A percentile compares a stretch with the other conserved stretches of the same genome.
Evolutionary conservation across 2,888 invertebrate genomes (phyloP).

Genomic region (Hesperia comma): DNA sequence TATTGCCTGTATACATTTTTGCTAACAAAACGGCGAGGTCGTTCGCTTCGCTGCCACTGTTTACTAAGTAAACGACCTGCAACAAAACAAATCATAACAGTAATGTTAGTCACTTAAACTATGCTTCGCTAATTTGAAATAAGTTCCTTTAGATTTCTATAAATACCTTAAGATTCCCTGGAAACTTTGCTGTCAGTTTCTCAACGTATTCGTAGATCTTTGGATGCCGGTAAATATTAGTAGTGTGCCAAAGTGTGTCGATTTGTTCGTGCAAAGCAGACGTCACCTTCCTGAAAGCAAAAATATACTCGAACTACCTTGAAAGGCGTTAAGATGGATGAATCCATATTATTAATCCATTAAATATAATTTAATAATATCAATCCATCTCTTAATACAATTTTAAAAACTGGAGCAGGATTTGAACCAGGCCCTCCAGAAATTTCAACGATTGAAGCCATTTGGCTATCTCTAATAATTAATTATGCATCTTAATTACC

Average conservation of each 20-base stretch:
- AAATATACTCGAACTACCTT: constrained; percentile 37
- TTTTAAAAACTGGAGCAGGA: no score
- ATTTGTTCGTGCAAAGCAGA: constrained; percentile 91
- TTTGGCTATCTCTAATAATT: no score
- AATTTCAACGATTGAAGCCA: no score
- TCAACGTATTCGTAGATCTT: constrained; percentile 95
- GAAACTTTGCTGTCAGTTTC: constrained; percentile 91
- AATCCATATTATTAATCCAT: no score
- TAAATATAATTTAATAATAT: no score
- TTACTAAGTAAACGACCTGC: constrained; percentile 95
- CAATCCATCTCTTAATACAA: no score
- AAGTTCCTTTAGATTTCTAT: no score
- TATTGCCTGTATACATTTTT: constrained; percentile 92
- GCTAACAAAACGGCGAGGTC: constrained; percentile 96
- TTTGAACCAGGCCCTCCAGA: no score
- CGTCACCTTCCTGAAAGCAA: constrained; percentile 89
- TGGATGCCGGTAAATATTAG: constrained; percentile 95
- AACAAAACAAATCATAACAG: constrained; percentile 35
- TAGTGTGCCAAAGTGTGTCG: constrained; percentile 94
- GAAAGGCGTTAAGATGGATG: no score
- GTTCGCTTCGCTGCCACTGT: constrained; percentile 99
- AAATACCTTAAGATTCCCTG: constrained; percentile 91
- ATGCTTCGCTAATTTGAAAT: no score
- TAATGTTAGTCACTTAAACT: no score
- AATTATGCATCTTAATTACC: no score